These are phyloP conservation scores for Hetaerina americana DNA, from an alignment of 1,140 invertebrate genomes.

Conservation along the genomic window DNA sequence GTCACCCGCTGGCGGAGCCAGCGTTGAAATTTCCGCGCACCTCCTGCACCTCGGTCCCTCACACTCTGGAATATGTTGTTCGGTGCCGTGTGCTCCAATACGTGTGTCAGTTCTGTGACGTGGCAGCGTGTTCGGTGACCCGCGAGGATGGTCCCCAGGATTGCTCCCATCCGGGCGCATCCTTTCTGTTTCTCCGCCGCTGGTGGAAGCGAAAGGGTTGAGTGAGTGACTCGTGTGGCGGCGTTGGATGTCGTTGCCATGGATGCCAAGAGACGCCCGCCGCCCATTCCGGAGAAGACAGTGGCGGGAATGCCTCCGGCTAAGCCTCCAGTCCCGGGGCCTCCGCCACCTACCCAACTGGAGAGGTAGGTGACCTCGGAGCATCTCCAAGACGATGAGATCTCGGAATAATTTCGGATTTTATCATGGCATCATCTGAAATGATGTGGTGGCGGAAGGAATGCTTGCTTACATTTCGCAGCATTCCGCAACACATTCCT, in stretches of 20 bases:
- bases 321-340: not conserved
- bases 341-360: not conserved
- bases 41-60: too few relatives aligned
- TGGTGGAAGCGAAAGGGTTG: not conserved
- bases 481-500: too few relatives aligned
- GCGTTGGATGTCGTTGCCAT: not conserved
- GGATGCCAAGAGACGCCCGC: not conserved
- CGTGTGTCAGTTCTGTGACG: not conserved
- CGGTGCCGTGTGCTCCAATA: not conserved
- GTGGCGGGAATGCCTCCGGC: not conserved
- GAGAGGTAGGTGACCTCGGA: not conserved
- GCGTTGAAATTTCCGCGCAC: not conserved
- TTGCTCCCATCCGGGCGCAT: too few relatives aligned
- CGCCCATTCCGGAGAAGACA: not conserved
- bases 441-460: too few relatives aligned
- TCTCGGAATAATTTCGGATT: not conserved
- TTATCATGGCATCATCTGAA: too few relatives aligned
- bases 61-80: not conserved
- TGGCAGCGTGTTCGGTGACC: not conserved
- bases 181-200: not conserved
- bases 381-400: not conserved
- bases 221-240: not conserved
- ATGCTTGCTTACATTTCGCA: too few relatives aligned
- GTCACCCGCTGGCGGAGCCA: not conserved
- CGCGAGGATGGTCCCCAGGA: not conserved